Evolutionary conservation across 2,797 vertebrate species (phyloP).

Genomic region (Melanotaenia parkinsoni): DNA sequence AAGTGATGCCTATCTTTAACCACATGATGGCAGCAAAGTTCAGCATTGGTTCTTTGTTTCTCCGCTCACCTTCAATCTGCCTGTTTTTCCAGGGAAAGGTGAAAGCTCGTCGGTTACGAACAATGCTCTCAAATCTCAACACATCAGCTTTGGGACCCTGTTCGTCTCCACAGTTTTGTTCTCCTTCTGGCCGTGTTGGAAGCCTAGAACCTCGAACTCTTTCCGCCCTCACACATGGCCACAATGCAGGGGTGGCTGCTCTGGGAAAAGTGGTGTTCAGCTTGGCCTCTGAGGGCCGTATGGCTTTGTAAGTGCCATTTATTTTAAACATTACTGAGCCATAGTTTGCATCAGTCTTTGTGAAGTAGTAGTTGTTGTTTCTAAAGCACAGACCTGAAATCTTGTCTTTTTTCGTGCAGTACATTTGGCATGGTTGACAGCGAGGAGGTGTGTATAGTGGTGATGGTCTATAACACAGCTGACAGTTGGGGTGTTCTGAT

Average conservation of each 20-base stretch:
- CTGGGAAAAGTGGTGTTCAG: slow-evolving; percentile 94
- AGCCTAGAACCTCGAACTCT: slow-evolving; percentile 81
- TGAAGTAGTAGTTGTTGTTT: not conserved
- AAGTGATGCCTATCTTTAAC: not conserved
- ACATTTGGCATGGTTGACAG: slow-evolving; percentile 90
- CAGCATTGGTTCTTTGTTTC: not conserved
- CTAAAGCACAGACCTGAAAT: not conserved
- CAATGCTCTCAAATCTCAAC: slow-evolving; percentile 87
- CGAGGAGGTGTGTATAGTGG: slow-evolving; percentile 87
- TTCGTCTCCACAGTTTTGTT: slow-evolving; percentile 84
- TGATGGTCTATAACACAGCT: slow-evolving; percentile 93
- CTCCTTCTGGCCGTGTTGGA: slow-evolving; percentile 82
- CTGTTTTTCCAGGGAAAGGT: slow-evolving; percentile 86
- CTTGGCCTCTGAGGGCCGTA: slow-evolving; percentile 87
- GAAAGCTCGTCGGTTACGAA: slow-evolving; percentile 87
- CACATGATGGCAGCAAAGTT: slow-evolving; percentile 67
- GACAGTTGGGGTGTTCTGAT: slow-evolving; percentile 94
- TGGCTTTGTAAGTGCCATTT: slow-evolving; percentile 89
- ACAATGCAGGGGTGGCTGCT: slow-evolving; percentile 83
- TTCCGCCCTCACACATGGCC: slow-evolving; percentile 81
- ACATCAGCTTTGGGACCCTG: slow-evolving; percentile 86
- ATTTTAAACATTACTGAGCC: not conserved
- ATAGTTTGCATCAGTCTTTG: not conserved
- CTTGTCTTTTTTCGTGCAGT: slow-evolving; percentile 64
- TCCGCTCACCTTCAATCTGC: not conserved